Percentiles rank a stretch among this genome's conserved stretches.
phyloP scores from a whole-genome alignment of 92 coral and sea anemone species.

The Palythoa grandis region DNA sequence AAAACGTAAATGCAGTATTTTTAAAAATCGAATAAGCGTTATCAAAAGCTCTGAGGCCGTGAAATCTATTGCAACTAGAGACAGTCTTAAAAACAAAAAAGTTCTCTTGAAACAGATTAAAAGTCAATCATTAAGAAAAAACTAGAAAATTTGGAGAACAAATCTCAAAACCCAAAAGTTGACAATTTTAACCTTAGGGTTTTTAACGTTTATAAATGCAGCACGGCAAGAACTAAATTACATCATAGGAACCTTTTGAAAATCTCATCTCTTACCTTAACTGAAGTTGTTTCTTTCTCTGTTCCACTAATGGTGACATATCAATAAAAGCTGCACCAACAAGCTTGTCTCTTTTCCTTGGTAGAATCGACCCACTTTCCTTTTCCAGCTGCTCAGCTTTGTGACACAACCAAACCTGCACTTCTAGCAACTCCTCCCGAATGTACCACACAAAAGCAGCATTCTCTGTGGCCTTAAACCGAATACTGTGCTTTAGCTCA shows the following conservation, averaged over 20 bases:
- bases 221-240: neutral
- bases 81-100: neutral
- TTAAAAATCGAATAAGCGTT: neutral
- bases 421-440: conserved; percentile 86
- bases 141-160: no score
- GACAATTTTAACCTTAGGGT: no score
- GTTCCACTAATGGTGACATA: conserved; percentile 71
- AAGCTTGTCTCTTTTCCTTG: conserved; percentile 90
- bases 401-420: conserved; percentile 90
- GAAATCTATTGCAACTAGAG: neutral
- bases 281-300: conserved; percentile 63
- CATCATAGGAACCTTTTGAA: neutral
- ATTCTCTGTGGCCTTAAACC: conserved; percentile 62
- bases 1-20: neutral
- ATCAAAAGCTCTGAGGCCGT: neutral
- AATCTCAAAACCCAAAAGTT: no score
- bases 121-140: no score
- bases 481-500: conserved; percentile 78
- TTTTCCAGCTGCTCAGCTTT: conserved; percentile 41
- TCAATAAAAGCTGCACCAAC: conserved; percentile 89
- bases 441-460: conserved; percentile 85
- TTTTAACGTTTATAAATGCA: no score
- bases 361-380: conserved; percentile 44
- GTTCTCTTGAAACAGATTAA: no score
- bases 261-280: conserved; percentile 56